phyloP scores from a whole-genome alignment of 2,888 invertebrate species.

The Hipparchia semele region DNA sequence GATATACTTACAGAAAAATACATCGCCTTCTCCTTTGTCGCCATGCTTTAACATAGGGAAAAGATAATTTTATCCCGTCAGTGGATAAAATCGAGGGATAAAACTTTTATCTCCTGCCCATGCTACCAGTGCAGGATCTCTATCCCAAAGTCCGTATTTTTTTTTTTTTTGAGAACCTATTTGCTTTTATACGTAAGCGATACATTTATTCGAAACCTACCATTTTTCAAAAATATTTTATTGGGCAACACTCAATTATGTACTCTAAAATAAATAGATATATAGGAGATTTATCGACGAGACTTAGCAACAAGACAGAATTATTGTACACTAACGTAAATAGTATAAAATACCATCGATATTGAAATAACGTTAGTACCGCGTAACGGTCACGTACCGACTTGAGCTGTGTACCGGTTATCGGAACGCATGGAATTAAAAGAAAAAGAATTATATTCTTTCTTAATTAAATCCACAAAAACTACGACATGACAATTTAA shows the following conservation, averaged over 20 bases:
- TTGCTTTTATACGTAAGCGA: too few species aligned
- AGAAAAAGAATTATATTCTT: constrained; percentile 21
- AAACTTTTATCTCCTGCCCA: too few species aligned
- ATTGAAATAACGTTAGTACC: constrained; percentile 41
- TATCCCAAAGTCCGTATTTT: too few species aligned
- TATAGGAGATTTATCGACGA: background rate
- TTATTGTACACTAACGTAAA: background rate
- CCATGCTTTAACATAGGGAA: too few species aligned
- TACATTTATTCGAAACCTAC: background rate
- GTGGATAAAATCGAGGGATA: too few species aligned
- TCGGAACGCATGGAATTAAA: constrained; percentile 39
- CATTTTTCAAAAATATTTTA: background rate
- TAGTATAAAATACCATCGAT: constrained; percentile 23
- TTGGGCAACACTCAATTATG: too few species aligned
- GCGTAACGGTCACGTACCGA: constrained; percentile 66
- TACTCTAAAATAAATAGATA: too few species aligned
- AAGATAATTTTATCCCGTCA: too few species aligned
- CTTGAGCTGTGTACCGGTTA: constrained; percentile 70
- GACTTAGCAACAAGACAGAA: constrained; percentile 19
- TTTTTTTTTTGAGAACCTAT: too few species aligned
- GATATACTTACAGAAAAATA: too few species aligned
- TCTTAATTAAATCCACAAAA: background rate
- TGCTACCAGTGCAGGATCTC: too few species aligned
- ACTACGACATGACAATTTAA: background rate
- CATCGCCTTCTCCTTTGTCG: too few species aligned